These are phyloP conservation scores for Formica selysi DNA, from an alignment of 1,140 invertebrate species.

Conservation along the genomic window DNA sequence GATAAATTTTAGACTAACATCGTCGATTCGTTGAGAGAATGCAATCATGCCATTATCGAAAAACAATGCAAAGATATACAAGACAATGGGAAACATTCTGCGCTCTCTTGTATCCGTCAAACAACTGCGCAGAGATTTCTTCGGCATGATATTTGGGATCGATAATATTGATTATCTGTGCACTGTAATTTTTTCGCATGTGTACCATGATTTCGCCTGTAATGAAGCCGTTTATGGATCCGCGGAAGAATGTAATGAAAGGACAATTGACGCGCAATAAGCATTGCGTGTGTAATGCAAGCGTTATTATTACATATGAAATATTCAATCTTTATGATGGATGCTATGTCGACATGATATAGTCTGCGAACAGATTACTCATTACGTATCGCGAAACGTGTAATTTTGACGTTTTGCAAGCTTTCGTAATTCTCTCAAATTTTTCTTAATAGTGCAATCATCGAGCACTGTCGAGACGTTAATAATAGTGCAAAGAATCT, in stretches of 20 bases:
- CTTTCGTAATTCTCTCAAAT: conserved; percentile 2
- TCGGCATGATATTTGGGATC: not conserved
- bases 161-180: not conserved
- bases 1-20: conserved; percentile 58
- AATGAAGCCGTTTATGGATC: not conserved
- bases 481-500: not conserved
- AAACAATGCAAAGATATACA: conserved; percentile 1
- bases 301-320: conserved; percentile 2
- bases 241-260: not conserved
- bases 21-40: not conserved
- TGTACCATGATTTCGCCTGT: not conserved
- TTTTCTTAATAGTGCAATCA: not conserved
- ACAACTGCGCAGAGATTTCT: conserved; percentile 2
- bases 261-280: not conserved
- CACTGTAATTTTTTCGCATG: not conserved
- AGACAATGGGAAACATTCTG: not conserved
- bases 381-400: not conserved
- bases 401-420: not conserved
- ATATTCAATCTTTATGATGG: not conserved
- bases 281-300: not conserved
- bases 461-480: not conserved
- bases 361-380: not conserved
- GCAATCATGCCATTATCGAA: not conserved
- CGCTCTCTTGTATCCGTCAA: not conserved
- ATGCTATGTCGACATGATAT: not conserved